Conservation (phyloP, 2,888 invertebrate species). For the Chrysopilus asiliformis region DNA sequence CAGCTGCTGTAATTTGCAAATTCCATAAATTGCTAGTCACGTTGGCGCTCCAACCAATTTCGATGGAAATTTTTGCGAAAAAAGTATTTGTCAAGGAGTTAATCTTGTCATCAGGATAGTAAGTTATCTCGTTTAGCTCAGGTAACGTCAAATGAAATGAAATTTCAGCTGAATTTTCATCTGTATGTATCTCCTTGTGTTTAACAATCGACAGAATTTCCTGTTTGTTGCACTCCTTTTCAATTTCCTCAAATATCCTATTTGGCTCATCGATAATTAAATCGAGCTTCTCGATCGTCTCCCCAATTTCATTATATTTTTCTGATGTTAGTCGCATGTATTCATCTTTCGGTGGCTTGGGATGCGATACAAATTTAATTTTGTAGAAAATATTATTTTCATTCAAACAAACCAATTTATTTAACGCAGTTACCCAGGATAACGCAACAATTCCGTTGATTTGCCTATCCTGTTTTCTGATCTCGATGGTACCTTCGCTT, state of each 20-base stretch:
- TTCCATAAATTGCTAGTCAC: too few species aligned
- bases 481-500: constrained; percentile 19
- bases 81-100: constrained; percentile 2
- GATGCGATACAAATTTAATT: constrained; percentile 19
- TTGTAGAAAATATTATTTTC: constrained; percentile 31
- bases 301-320: too few species aligned
- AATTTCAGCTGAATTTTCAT: constrained; percentile 1
- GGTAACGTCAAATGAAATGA: constrained; percentile 1
- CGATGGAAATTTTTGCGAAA: constrained; percentile 9
- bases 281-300: constrained; percentile 1
- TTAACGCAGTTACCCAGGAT: constrained; percentile 24
- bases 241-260: not conserved
- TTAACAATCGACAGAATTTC: constrained; percentile 3
- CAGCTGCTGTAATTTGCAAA: too few species aligned
- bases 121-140: not conserved
- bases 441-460: constrained; percentile 27
- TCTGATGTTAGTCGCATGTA: constrained; percentile 1
- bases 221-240: constrained; percentile 4
- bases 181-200: not conserved
- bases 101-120: constrained; percentile 3
- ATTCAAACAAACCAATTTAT: constrained; percentile 28
- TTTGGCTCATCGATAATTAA: constrained; percentile 6
- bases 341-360: too few species aligned
- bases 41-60: constrained; percentile 4
- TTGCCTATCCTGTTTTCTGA: constrained; percentile 19